Percentiles rank a stretch among this genome's conserved stretches.
Conservation (phyloP, 2,797 vertebrate genomes). For the Eleutherodactylus coqui region DNA sequence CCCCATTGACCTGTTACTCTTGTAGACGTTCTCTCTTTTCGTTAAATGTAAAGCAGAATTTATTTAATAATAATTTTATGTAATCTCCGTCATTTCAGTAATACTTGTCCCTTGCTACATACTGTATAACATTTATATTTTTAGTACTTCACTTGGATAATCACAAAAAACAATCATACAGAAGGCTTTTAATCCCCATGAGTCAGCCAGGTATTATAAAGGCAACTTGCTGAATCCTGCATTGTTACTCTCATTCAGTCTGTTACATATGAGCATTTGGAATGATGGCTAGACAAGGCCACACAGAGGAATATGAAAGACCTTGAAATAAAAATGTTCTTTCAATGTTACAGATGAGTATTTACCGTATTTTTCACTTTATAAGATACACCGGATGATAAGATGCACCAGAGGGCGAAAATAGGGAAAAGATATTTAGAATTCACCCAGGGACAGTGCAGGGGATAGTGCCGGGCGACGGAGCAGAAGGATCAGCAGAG, state of each 20-base stretch:
- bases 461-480: too few species aligned
- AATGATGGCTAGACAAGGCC: conserved; percentile 44
- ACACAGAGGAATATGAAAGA: neutral
- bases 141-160: neutral
- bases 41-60: neutral
- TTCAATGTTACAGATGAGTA: conserved; percentile 6
- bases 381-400: neutral
- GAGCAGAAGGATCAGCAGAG: too few species aligned
- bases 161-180: neutral
- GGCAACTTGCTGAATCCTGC: neutral
- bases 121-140: neutral
- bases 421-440: too few species aligned
- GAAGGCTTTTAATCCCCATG: neutral
- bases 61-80: neutral
- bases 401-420: too few species aligned
- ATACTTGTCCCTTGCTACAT: neutral
- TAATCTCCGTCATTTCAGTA: neutral
- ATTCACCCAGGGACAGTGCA: too few species aligned
- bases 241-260: conserved; percentile 23
- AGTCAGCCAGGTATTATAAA: conserved; percentile 25
- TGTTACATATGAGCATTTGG: neutral
- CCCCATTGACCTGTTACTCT: too few species aligned
- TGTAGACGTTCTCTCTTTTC: neutral
- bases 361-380: neutral
- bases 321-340: neutral